Evolutionary conservation across 2,113 vertebrate species (phyloP), one percentile per base, ranked within the genome.

Genomic region (Nestor notabilis): DNA sequence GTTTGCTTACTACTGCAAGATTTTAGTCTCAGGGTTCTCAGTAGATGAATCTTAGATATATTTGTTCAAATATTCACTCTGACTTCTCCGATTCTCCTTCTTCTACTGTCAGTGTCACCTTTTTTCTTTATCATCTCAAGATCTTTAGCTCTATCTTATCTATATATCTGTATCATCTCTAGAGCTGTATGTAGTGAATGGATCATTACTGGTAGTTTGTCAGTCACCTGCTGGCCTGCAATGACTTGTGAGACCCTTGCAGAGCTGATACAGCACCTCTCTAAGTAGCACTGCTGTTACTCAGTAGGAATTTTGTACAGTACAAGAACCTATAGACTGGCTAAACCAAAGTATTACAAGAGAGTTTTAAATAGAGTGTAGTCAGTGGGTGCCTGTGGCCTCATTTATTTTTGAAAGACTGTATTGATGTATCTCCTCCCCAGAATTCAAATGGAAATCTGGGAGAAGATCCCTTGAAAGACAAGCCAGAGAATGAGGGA

Each of bases 321-420:
- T 94, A 81, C n/a, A 63, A 77, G 95, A 95, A 90, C 85, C 66
- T 93, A 70, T 70, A 96, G 87, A 96, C 58, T 96, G 92, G 82
- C 75, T 96, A 79, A 95, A 95, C 95, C 92, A 86, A 96, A 93
- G 87, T 92, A 77, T 90, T 93, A 47, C 63, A 74, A 19, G 85
- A 80, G 95, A 96, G 95, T 94, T 97, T 97, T 95, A 97, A 96
- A 97, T 93, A 93, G 87, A 97, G 90, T 68, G 64, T 69, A 94
- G 95, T 89, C 96, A 93, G 96, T 95, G 90, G 95, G 96, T 94
- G 96, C 88, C 92, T 71, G 88, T 92, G 95, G 93, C 96, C 96
- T 97, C 93, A 95, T 97, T 97, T 96, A 97, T 94, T 96, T 97
- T 95, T 96, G 75, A 96, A 97, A 97, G 93, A 75, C 87, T 39